phyloP scores from a whole-genome alignment of 1,140 invertebrate species.

The Drusus annulatus region DNA sequence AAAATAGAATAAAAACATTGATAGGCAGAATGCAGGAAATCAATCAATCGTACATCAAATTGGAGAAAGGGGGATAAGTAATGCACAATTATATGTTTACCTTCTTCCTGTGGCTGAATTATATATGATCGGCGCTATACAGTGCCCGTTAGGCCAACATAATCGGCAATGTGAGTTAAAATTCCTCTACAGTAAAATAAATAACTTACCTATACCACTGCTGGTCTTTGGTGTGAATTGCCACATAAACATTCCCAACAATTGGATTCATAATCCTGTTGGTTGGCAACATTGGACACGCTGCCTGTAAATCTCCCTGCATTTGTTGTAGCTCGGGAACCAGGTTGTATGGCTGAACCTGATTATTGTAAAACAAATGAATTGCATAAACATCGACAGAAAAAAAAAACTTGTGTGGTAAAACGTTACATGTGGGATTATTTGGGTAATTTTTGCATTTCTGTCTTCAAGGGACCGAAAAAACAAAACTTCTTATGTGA shows the following conservation, averaged over 20 bases:
- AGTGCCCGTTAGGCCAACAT: too few species aligned
- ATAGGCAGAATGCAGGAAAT: not conserved
- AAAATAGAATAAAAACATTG: slow-evolving; percentile 22
- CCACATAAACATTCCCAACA: slow-evolving; percentile 72
- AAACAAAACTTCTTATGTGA: too few species aligned
- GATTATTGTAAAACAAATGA: slow-evolving; percentile 8
- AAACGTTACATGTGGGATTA: too few species aligned
- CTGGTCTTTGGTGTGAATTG: slow-evolving; percentile 68
- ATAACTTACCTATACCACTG: slow-evolving; percentile 74
- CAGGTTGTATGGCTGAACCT: slow-evolving; percentile 67
- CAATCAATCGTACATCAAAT: not conserved
- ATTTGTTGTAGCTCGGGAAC: slow-evolving; percentile 66
- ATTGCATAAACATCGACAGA: too few species aligned
- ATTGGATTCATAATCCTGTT: slow-evolving; percentile 61
- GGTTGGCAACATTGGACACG: slow-evolving; percentile 66
- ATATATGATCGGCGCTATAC: too few species aligned
- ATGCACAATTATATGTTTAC: too few species aligned
- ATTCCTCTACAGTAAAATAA: not conserved
- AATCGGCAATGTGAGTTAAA: too few species aligned
- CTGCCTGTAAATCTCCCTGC: slow-evolving; percentile 70
- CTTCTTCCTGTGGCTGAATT: too few species aligned
- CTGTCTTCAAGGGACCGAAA: too few species aligned
- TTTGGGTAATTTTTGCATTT: too few species aligned
- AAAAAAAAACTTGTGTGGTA: too few species aligned
- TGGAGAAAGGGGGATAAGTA: not conserved